A percentile compares a stretch with the other conserved stretches of the same genome.
Conservation (phyloP, 1,140 invertebrate genomes). For the Magallana ariakensis region DNA sequence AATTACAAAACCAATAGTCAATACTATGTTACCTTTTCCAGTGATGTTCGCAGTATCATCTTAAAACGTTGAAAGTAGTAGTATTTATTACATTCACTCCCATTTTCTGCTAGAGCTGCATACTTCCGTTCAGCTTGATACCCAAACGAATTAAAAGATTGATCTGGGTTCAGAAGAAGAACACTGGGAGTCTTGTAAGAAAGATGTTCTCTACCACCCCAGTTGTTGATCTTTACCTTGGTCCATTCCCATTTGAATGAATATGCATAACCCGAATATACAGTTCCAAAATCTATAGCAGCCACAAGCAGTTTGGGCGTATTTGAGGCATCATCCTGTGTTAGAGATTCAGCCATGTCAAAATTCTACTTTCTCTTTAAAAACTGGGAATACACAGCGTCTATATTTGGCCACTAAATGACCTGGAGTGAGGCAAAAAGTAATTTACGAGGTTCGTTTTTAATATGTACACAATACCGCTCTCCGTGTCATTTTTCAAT, state of each 20-base stretch:
- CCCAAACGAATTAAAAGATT: slow-evolving; percentile 46
- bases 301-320: slow-evolving; percentile 9
- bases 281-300: slow-evolving; percentile 39
- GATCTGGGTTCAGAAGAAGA: slow-evolving; percentile 33
- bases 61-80: slow-evolving; percentile 31
- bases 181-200: slow-evolving; percentile 31
- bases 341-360: not conserved
- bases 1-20: no score
- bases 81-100: not conserved
- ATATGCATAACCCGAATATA: slow-evolving; percentile 27
- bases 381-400: not conserved
- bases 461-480: no score
- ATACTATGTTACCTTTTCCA: not conserved
- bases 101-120: not conserved
- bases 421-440: no score
- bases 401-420: no score
- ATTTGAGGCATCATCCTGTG: not conserved
- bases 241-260: slow-evolving; percentile 25
- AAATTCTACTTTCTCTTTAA: not conserved
- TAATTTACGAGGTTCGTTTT: no score
- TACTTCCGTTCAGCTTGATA: slow-evolving; percentile 27
- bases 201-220: not conserved
- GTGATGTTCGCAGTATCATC: slow-evolving; percentile 6
- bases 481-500: no score
- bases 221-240: not conserved